Conservation (phyloP, 2,797 vertebrate species). For the Sciurus carolinensis region DNA sequence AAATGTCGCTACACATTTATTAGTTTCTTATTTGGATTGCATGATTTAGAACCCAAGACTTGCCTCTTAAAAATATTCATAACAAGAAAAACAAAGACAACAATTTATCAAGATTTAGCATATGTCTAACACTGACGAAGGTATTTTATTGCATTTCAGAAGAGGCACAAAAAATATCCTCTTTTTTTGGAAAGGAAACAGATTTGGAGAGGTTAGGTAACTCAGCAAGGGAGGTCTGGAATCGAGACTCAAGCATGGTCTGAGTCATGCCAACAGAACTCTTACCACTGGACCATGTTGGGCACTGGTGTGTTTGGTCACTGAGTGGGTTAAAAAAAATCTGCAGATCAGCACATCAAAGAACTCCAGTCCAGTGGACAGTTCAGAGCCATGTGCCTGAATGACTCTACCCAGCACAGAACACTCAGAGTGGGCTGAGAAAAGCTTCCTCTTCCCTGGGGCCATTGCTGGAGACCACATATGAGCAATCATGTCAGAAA, state of each 20-base stretch:
- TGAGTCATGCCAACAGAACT: background rate
- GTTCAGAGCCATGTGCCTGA: background rate
- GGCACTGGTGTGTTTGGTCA: background rate
- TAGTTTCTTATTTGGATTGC: background rate
- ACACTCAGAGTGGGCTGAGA: background rate
- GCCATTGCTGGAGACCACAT: background rate
- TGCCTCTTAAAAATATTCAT: slow-evolving; percentile 16
- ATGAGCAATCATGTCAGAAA: background rate
- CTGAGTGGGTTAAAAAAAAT: background rate
- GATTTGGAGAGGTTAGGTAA: background rate
- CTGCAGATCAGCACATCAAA: background rate
- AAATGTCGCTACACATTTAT: background rate
- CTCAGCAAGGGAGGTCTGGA: background rate
- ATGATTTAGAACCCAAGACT: background rate
- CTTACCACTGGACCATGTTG: background rate
- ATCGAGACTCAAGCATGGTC: background rate
- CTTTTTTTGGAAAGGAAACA: background rate
- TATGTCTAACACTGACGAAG: background rate
- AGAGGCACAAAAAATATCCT: background rate
- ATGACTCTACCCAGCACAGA: background rate
- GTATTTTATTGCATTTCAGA: background rate
- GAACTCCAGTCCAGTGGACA: background rate
- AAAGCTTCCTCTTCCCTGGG: background rate
- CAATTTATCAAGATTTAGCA: background rate
- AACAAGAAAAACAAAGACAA: slow-evolving; percentile 17